phyloP scores from a whole-genome alignment of 2,113 vertebrate genomes.

The Toxotes jaculatrix region DNA sequence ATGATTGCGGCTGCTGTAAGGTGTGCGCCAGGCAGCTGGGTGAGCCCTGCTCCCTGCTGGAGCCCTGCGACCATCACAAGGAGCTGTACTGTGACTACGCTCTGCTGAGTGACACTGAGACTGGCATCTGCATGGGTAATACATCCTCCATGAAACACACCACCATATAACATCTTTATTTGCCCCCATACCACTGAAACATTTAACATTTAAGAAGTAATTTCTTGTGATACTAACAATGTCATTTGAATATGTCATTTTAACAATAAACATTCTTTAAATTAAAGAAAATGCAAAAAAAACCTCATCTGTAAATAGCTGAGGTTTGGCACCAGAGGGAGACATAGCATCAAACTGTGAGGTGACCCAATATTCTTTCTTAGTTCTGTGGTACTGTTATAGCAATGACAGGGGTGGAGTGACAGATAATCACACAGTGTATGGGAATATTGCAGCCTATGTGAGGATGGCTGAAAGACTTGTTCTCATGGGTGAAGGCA shows the following conservation, averaged over 20 bases:
- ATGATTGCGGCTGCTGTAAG: slow-evolving; percentile 88
- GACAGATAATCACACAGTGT: too few species aligned
- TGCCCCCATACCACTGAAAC: neutral
- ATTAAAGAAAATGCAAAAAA: too few species aligned
- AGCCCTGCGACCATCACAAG: slow-evolving; percentile 87
- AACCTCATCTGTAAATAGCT: too few species aligned
- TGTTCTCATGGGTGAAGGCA: too few species aligned
- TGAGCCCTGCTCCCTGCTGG: slow-evolving; percentile 81
- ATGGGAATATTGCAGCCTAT: too few species aligned
- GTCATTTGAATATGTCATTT: too few species aligned
- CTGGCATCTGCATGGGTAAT: slow-evolving; percentile 86
- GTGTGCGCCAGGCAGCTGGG: slow-evolving; percentile 86
- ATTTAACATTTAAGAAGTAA: neutral
- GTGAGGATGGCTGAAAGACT: too few species aligned
- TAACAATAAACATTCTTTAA: too few species aligned
- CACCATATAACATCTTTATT: neutral
- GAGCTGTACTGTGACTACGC: slow-evolving; percentile 85
- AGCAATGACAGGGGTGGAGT: too few species aligned
- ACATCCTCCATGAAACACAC: neutral
- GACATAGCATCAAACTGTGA: neutral
- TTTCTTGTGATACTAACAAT: neutral
- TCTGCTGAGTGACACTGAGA: slow-evolving; percentile 72
- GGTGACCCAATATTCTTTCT: too few species aligned
- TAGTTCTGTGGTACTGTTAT: too few species aligned
- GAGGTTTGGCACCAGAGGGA: too few species aligned